A percentile compares a stretch with the other conserved stretches of the same genome.
phyloP scores from a whole-genome alignment of 2,888 invertebrate species.

The Erannis defoliaria region DNA sequence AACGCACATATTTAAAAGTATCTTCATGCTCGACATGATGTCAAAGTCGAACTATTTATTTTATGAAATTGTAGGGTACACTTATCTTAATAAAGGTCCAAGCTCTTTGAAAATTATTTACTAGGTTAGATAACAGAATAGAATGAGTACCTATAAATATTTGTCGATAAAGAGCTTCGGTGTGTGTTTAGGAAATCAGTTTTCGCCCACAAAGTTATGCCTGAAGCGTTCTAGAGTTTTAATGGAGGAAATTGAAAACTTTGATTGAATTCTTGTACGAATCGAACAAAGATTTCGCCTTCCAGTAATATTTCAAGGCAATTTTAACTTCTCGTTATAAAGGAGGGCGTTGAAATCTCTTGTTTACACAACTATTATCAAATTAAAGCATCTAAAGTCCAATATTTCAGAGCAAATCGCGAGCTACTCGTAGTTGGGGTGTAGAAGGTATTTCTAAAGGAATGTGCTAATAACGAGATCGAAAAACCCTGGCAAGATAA shows the following conservation, averaged over 20 bases:
- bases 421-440: conserved; percentile 45
- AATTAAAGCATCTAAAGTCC: conserved; percentile 46
- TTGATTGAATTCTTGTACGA: conserved; percentile 16
- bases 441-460: conserved; percentile 52
- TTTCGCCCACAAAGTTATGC: conserved; percentile 15
- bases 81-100: no score
- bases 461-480: conserved; percentile 76
- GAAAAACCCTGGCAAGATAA: conserved; percentile 74
- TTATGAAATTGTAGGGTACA: no score
- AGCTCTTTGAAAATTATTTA: conserved; percentile 4
- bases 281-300: conserved; percentile 4
- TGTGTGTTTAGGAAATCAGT: conserved; percentile 22
- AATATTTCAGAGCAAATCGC: conserved; percentile 54
- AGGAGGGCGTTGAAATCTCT: conserved; percentile 19
- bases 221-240: conserved; percentile 20
- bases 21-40: no score
- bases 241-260: conserved; percentile 20
- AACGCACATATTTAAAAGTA: no score
- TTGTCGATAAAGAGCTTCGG: conserved; percentile 1
- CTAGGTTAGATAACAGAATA: conserved; percentile 1
- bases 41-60: no score
- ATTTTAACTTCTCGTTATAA: conserved; percentile 19
- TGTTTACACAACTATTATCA: conserved; percentile 52
- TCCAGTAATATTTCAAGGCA: conserved; percentile 1
- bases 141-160: conserved; percentile 8